phyloP scores from a whole-genome alignment of 2,888 invertebrate genomes.

The Linyphia triangularis region DNA sequence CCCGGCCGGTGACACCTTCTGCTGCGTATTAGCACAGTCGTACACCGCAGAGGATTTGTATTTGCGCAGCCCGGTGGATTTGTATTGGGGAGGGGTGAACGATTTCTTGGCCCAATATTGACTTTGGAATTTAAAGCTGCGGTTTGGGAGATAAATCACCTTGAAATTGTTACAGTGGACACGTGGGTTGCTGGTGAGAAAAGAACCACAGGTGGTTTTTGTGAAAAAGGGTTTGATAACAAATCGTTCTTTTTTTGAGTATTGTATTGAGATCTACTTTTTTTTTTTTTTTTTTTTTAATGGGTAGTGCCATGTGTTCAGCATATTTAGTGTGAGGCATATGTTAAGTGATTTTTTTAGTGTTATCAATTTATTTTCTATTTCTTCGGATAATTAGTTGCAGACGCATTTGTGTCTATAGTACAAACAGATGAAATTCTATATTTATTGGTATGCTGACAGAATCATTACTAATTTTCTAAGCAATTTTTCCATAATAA shows the following conservation, averaged over 20 bases:
- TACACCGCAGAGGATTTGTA: slow-evolving; percentile 1
- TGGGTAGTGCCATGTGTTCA: neutral
- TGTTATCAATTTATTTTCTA: too few relatives aligned
- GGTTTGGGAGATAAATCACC: slow-evolving; percentile 39
- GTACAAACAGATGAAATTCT: too few relatives aligned
- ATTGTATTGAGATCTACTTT: neutral
- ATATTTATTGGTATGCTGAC: too few relatives aligned
- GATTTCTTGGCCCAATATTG: slow-evolving; percentile 42
- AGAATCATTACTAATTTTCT: too few relatives aligned
- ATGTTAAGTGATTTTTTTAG: too few relatives aligned
- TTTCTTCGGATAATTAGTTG: too few relatives aligned
- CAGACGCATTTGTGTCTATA: too few relatives aligned
- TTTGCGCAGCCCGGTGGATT: slow-evolving; percentile 19
- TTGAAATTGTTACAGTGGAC: neutral
- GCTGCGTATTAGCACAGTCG: neutral
- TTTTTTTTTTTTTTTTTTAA: neutral
- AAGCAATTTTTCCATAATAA: too few relatives aligned
- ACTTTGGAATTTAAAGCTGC: slow-evolving; percentile 8
- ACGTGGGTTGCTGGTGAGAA: slow-evolving; percentile 1
- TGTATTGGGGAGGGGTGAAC: neutral
- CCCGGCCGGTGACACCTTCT: neutral
- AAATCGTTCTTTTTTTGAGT: neutral
- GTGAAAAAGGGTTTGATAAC: neutral
- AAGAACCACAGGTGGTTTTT: neutral
- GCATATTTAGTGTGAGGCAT: neutral